phyloP scores from a whole-genome alignment of 1,140 invertebrate genomes.

The Apocrypta bakeri region DNA sequence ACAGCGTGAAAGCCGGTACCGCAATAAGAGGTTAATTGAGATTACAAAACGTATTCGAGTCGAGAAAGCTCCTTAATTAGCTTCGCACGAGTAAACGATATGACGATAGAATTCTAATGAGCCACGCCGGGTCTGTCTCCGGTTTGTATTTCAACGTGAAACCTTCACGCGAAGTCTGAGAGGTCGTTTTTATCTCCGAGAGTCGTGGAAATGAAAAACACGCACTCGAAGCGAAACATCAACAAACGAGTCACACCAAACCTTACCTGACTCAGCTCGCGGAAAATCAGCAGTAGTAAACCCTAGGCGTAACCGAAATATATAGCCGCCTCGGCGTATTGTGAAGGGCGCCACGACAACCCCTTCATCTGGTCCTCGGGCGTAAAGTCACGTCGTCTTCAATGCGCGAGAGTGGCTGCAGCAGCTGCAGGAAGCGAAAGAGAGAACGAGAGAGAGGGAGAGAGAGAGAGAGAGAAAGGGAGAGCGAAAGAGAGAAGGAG shows the following conservation, averaged over 20 bases:
- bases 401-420: not conserved
- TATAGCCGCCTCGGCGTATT: not conserved
- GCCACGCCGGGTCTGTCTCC: not conserved
- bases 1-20: not conserved
- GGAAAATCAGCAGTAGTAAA: not conserved
- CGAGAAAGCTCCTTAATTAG: not conserved
- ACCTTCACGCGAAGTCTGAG: too few species aligned
- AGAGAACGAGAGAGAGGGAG: too few species aligned
- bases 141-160: not conserved
- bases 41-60: not conserved
- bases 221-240: not conserved
- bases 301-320: not conserved
- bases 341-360: not conserved
- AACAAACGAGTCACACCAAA: not conserved
- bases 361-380: not conserved
- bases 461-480: too few species aligned
- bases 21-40: not conserved
- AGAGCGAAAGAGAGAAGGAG: not conserved
- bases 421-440: not conserved
- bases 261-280: not conserved
- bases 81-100: not conserved
- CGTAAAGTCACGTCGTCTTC: not conserved
- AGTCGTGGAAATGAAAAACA: not conserved
- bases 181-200: not conserved
- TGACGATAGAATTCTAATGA: not conserved